A percentile compares a stretch with the other conserved stretches of the same genome.
phyloP scores from a whole-genome alignment of 2,113 vertebrate species.

The Gila orcuttii region DNA sequence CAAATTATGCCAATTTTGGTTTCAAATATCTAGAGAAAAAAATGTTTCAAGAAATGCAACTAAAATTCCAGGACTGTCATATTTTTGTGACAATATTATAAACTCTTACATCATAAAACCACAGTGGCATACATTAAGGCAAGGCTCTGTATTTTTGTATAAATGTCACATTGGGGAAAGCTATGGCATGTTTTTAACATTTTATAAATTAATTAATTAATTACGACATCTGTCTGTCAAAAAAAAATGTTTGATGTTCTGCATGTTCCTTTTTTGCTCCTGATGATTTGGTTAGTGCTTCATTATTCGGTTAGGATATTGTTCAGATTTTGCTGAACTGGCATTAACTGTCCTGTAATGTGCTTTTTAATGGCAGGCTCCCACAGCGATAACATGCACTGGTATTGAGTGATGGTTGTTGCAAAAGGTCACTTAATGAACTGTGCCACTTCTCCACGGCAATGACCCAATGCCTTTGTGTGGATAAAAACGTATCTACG shows the following conservation, averaged over 20 bases:
- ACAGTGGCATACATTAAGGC: not conserved
- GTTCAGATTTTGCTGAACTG: not conserved
- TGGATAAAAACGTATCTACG: too few species aligned
- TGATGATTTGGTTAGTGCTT: not conserved
- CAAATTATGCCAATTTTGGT: too few species aligned
- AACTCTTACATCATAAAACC: not conserved
- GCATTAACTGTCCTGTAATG: not conserved
- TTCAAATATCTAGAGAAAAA: not conserved
- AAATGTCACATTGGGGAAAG: not conserved
- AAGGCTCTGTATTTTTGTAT: too few species aligned
- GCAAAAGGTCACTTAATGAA: slow-evolving; percentile 17
- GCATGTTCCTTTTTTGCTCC: not conserved
- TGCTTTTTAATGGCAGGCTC: slow-evolving; percentile 1
- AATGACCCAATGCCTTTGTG: not conserved
- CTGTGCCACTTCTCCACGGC: not conserved
- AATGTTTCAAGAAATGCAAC: not conserved
- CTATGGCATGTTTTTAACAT: not conserved
- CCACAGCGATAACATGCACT: slow-evolving; percentile 1
- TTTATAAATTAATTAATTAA: not conserved
- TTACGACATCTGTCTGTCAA: not conserved
- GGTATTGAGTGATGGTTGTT: not conserved
- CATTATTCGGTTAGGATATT: not conserved
- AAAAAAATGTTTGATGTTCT: not conserved
- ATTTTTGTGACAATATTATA: not conserved
- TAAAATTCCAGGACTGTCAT: not conserved